Conservation (phyloP, 2,888 invertebrate genomes). For the Drosophila paramelanica region DNA sequence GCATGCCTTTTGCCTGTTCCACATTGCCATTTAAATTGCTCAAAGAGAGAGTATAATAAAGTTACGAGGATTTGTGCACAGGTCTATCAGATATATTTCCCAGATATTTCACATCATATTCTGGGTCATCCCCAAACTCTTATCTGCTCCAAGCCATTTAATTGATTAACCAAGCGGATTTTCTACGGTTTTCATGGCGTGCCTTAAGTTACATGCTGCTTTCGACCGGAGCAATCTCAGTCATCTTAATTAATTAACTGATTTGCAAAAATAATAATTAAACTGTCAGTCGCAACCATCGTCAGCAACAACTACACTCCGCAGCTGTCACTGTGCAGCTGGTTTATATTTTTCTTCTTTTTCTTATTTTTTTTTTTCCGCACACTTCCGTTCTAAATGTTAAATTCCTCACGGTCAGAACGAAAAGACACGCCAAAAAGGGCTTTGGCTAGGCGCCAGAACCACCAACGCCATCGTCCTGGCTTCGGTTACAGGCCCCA, state of each 20-base stretch:
- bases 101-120: no score
- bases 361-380: slow-evolving; percentile 1
- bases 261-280: slow-evolving; percentile 74
- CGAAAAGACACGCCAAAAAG: slow-evolving; percentile 47
- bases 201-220: slow-evolving; percentile 12
- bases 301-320: slow-evolving; percentile 31
- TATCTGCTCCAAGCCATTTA: not conserved
- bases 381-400: slow-evolving; percentile 61
- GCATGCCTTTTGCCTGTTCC: slow-evolving; percentile 14
- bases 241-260: slow-evolving; percentile 68
- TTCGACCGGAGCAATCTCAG: slow-evolving; percentile 35
- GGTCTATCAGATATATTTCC: not conserved
- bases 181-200: slow-evolving; percentile 10
- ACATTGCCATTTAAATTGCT: not conserved
- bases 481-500: slow-evolving; percentile 55
- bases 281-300: slow-evolving; percentile 67
- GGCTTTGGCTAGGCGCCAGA: slow-evolving; percentile 55
- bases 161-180: slow-evolving; percentile 6
- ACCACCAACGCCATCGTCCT: slow-evolving; percentile 43
- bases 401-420: slow-evolving; percentile 58
- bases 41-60: not conserved
- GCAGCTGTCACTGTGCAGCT: slow-evolving; percentile 52
- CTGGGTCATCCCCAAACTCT: no score
- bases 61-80: not conserved
- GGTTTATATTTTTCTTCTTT: slow-evolving; percentile 18